Evolutionary conservation across 2,797 vertebrate species (phyloP).

Genomic region (Linurgus olivaceus): DNA sequence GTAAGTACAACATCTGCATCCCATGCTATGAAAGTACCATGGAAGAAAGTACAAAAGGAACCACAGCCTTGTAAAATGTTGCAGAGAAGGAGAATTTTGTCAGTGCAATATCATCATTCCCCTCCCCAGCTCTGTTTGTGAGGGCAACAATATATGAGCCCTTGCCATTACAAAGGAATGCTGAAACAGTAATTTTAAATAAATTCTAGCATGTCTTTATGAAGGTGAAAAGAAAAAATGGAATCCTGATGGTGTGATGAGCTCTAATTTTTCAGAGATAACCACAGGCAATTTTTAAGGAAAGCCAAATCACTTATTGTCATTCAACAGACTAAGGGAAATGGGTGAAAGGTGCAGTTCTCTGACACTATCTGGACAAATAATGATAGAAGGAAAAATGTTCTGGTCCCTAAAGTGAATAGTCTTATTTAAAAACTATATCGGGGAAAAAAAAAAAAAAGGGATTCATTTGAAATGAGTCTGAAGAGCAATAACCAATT

Average conservation of each 20-base stretch:
- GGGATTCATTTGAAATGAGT: neutral
- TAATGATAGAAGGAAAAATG: neutral
- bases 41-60: neutral
- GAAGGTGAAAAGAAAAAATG: neutral
- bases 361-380: neutral
- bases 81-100: neutral
- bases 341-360: neutral
- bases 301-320: neutral
- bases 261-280: slow-evolving; percentile 3
- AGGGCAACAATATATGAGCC: neutral
- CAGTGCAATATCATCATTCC: neutral
- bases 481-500: neutral
- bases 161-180: neutral
- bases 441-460: no score
- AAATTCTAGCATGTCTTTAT: neutral
- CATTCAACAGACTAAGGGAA: neutral
- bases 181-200: neutral
- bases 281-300: neutral
- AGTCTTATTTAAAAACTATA: neutral
- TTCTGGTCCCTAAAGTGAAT: neutral
- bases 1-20: neutral
- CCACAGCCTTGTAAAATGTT: neutral
- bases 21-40: neutral
- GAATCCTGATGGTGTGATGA: neutral
- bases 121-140: neutral